A percentile compares a stretch with the other conserved stretches of the same genome.
phyloP scores from a whole-genome alignment of 2,113 vertebrate species.

The Dipodomys ordii region DNA sequence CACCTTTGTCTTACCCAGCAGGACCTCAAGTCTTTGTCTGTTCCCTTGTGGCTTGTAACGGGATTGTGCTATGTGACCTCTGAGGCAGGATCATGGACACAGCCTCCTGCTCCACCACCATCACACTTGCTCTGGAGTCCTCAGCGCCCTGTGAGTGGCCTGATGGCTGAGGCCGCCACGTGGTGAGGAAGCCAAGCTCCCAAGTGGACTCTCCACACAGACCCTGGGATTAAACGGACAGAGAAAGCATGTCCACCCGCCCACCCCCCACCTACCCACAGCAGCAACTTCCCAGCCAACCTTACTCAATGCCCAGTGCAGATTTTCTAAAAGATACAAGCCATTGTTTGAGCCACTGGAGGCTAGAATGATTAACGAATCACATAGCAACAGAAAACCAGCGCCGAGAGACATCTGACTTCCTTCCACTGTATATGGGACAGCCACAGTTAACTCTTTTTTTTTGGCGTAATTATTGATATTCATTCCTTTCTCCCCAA shows the following conservation, averaged over 20 bases:
- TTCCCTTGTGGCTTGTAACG: not conserved
- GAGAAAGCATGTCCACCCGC: not conserved
- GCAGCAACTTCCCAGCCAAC: not conserved
- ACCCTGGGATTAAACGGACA: not conserved
- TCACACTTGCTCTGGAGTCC: not conserved
- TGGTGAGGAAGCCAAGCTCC: not conserved
- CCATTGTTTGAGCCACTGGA: not conserved
- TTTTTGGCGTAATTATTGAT: not conserved
- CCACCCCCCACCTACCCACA: not conserved
- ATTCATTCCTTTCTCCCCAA: not conserved
- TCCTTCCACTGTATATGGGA: not conserved
- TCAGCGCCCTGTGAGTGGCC: not conserved
- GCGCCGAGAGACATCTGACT: not conserved
- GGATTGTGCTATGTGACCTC: fast-evolving
- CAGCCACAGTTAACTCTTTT: not conserved
- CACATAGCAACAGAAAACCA: not conserved
- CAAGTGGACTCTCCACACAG: not conserved
- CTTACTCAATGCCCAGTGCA: not conserved
- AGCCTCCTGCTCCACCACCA: not conserved
- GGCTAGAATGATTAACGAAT: not conserved
- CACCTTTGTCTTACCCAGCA: not conserved
- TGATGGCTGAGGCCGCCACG: not conserved
- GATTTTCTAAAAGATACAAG: not conserved
- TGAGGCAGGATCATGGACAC: not conserved
- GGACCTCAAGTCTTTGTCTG: not conserved